Percentiles rank a stretch among this genome's conserved stretches.
phyloP scores from a whole-genome alignment of 2,888 invertebrate species.

The Hofmannophila pseudospretella region DNA sequence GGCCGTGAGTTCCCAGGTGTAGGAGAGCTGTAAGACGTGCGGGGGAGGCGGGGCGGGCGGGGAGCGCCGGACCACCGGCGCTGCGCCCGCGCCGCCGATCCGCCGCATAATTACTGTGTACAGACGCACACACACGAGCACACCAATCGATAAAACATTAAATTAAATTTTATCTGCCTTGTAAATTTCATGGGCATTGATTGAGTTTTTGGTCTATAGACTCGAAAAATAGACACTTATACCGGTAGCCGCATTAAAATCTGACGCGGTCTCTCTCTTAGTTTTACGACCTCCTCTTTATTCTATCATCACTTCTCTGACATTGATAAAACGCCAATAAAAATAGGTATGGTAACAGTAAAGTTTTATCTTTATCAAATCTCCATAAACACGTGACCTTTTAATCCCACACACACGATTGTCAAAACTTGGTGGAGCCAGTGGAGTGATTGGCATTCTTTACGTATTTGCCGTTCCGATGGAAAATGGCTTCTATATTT shows the following conservation, averaged over 20 bases:
- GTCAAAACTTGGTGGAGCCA: constrained; percentile 33
- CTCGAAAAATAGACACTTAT: constrained; percentile 28
- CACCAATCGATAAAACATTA: constrained; percentile 63
- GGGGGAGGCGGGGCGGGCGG: constrained; percentile 18
- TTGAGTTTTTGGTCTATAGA: constrained; percentile 54
- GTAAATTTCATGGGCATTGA: constrained; percentile 68
- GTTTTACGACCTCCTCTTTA: constrained; percentile 31
- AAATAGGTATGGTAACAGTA: constrained; percentile 31
- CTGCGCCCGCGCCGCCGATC: constrained; percentile 65
- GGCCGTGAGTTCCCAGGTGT: constrained; percentile 61
- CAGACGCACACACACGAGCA: constrained; percentile 52
- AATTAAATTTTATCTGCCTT: constrained; percentile 71
- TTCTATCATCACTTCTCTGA: constrained; percentile 37
- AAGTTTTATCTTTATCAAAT: constrained; percentile 39
- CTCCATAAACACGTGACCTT: constrained; percentile 36
- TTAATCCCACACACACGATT: constrained; percentile 34
- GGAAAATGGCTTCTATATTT: constrained; percentile 71
- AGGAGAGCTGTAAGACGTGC: constrained; percentile 35
- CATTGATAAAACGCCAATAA: constrained; percentile 38
- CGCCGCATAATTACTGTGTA: constrained; percentile 73
- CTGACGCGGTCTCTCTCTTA: constrained; percentile 40
- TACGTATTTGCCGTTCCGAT: constrained; percentile 43
- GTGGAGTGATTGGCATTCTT: constrained; percentile 49
- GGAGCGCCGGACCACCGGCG: constrained; percentile 66
- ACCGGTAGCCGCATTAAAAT: constrained; percentile 59